Percentiles rank a stretch among this genome's conserved stretches.
phyloP scores from a whole-genome alignment of 2,797 vertebrate genomes.

The Bovichtus variegatus region DNA sequence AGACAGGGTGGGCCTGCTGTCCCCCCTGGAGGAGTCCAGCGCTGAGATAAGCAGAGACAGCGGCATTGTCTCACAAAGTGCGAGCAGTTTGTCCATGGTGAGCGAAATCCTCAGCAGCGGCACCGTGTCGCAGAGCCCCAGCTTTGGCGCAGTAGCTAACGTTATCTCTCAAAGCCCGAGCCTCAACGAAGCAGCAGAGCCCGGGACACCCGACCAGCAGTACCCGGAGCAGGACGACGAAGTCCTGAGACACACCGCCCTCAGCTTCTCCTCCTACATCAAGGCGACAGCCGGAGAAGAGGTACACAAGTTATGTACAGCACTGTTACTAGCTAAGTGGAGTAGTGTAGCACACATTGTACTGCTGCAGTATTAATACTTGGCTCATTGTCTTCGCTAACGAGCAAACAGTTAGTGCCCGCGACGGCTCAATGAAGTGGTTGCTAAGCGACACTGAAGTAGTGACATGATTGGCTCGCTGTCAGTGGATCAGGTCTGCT shows the following conservation, averaged over 20 bases:
- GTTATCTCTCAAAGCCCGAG: slow-evolving; percentile 74
- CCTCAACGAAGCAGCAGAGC: slow-evolving; percentile 59
- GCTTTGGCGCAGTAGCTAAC: slow-evolving; percentile 86
- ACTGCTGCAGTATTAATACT: neutral
- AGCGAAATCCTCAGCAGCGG: slow-evolving; percentile 88
- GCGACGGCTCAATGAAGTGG: neutral
- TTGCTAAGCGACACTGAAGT: slow-evolving; percentile 11
- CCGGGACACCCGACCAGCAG: slow-evolving; percentile 48
- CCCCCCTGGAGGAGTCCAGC: slow-evolving; percentile 81
- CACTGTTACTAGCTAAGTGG: neutral
- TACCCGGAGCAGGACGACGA: slow-evolving; percentile 79
- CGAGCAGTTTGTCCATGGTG: slow-evolving; percentile 91
- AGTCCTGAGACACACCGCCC: slow-evolving; percentile 75
- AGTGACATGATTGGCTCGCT: neutral
- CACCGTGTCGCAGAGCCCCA: slow-evolving; percentile 93
- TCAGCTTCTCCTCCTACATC: slow-evolving; percentile 88
- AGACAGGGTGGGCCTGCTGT: slow-evolving; percentile 84
- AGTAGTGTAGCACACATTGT: neutral
- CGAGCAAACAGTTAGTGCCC: neutral
- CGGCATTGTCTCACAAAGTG: slow-evolving; percentile 94
- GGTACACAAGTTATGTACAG: slow-evolving; percentile 59
- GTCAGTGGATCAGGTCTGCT: neutral
- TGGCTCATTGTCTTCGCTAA: neutral
- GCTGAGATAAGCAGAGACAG: slow-evolving; percentile 89
- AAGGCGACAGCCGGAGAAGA: slow-evolving; percentile 85